phyloP scores from a whole-genome alignment of 2,888 invertebrate genomes.

The Sinohyriopsis cumingii region DNA sequence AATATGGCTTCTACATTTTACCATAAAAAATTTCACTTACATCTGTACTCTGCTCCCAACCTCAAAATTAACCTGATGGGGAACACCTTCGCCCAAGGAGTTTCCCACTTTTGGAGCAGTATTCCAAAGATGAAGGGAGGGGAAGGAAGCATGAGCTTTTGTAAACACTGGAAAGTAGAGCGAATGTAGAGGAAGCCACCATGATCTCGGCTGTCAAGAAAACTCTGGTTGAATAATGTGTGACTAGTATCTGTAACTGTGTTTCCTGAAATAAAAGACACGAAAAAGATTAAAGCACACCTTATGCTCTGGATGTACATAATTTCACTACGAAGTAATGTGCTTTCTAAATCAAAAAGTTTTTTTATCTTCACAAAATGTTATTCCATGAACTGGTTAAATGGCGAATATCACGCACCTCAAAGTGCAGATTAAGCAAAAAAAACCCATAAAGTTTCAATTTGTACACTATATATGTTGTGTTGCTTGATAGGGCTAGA shows the following conservation, averaged over 20 bases:
- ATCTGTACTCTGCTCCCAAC: conserved; percentile 87
- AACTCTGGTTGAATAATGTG: conserved; percentile 77
- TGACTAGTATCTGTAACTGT: conserved; percentile 82
- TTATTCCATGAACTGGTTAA: too few species aligned
- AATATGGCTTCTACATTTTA: too few species aligned
- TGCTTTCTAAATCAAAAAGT: neutral
- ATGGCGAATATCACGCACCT: too few species aligned
- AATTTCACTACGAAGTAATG: neutral
- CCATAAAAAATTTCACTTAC: conserved; percentile 57
- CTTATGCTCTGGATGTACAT: neutral
- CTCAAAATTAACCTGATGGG: conserved; percentile 81
- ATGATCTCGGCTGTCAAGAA: conserved; percentile 66
- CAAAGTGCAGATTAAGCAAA: too few species aligned
- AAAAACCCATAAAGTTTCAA: too few species aligned
- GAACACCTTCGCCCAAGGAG: conserved; percentile 87
- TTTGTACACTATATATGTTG: too few species aligned
- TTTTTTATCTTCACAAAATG: neutral
- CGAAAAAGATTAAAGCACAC: neutral
- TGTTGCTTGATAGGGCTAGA: too few species aligned
- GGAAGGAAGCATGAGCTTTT: conserved; percentile 82
- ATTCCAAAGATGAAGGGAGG: conserved; percentile 86
- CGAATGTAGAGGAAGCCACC: conserved; percentile 88
- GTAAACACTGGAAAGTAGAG: conserved; percentile 86
- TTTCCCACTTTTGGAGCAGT: conserved; percentile 86
- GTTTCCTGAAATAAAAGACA: conserved; percentile 75